Conservation (phyloP, 2,113 vertebrate species). For the Pelobates fuscus region DNA sequence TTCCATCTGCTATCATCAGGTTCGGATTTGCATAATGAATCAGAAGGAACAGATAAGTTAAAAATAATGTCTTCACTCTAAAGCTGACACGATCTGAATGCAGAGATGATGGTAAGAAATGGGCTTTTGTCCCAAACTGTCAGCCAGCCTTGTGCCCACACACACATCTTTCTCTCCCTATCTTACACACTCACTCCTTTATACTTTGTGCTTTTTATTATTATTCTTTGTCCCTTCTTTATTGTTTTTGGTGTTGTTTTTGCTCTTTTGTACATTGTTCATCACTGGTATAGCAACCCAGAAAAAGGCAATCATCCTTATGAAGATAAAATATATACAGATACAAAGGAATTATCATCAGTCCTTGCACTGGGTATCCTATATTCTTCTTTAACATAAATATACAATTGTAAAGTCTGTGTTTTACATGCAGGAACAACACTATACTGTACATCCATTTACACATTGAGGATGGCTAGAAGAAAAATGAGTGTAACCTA, state of each 20-base stretch:
- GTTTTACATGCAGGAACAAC: no score
- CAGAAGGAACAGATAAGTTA: conserved; percentile 67
- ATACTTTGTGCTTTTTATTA: conserved; percentile 3
- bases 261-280: neutral
- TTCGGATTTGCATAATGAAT: conserved; percentile 72
- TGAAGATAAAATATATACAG: neutral
- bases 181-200: conserved; percentile 46
- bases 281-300: neutral
- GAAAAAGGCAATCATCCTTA: conserved; percentile 15
- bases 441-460: neutral
- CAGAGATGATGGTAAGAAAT: conserved; percentile 45
- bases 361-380: neutral
- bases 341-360: conserved; percentile 48
- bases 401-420: neutral
- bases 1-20: conserved; percentile 69
- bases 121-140: conserved; percentile 45
- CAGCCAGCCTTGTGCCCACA: conserved; percentile 49
- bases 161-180: conserved; percentile 45
- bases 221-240: neutral
- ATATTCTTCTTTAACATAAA: conserved; percentile 10
- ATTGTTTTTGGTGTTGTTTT: conserved; percentile 4
- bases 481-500: conserved; percentile 32
- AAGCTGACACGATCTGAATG: conserved; percentile 55
- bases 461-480: neutral
- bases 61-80: conserved; percentile 62